These are phyloP conservation scores for Drosophila sucinea DNA, from an alignment of 1,140 invertebrate genomes.

Conservation along the genomic window DNA sequence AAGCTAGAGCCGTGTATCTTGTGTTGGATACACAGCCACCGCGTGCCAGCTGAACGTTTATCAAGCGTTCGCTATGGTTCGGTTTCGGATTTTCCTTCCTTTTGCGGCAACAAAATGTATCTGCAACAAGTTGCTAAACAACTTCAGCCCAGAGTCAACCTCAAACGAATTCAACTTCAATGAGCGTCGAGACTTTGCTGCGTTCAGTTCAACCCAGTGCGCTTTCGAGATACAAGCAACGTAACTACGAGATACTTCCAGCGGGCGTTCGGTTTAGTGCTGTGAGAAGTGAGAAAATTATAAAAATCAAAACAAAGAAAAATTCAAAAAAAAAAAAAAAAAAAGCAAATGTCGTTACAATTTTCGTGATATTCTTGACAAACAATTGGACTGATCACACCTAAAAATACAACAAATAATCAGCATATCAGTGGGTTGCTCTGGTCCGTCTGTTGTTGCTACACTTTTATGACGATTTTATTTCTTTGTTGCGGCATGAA, in stretches of 20 bases:
- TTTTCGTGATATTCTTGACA: slow-evolving; percentile 17
- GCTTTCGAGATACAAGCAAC: slow-evolving; percentile 48
- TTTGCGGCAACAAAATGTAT: slow-evolving; percentile 76
- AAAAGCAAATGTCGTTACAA: slow-evolving; percentile 31
- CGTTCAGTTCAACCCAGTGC: slow-evolving; percentile 66
- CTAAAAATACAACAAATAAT: slow-evolving; percentile 57
- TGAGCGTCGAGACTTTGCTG: slow-evolving; percentile 69
- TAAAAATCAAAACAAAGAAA: slow-evolving; percentile 28
- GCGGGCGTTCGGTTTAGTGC: slow-evolving; percentile 39
- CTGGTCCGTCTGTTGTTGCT: slow-evolving; percentile 33
- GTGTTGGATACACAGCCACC: slow-evolving; percentile 28
- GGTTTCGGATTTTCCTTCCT: slow-evolving; percentile 65
- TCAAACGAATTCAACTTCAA: slow-evolving; percentile 72
- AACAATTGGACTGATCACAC: slow-evolving; percentile 43
- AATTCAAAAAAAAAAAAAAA: slow-evolving; percentile 12
- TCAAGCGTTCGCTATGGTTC: slow-evolving; percentile 55
- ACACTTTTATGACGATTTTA: slow-evolving; percentile 2
- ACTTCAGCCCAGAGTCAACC: slow-evolving; percentile 35
- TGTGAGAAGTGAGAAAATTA: slow-evolving; percentile 37
- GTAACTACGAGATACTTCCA: slow-evolving; percentile 56
- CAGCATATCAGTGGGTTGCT: slow-evolving; percentile 36
- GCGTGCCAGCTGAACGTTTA: slow-evolving; percentile 75
- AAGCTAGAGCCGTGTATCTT: slow-evolving; percentile 18
- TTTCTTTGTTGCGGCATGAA: slow-evolving; percentile 25
- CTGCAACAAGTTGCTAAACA: slow-evolving; percentile 76